Evolutionary conservation across 2,888 invertebrate species (phyloP), one percentile per base, ranked within the genome.

Genomic region (Protodeltote pygarga): DNA sequence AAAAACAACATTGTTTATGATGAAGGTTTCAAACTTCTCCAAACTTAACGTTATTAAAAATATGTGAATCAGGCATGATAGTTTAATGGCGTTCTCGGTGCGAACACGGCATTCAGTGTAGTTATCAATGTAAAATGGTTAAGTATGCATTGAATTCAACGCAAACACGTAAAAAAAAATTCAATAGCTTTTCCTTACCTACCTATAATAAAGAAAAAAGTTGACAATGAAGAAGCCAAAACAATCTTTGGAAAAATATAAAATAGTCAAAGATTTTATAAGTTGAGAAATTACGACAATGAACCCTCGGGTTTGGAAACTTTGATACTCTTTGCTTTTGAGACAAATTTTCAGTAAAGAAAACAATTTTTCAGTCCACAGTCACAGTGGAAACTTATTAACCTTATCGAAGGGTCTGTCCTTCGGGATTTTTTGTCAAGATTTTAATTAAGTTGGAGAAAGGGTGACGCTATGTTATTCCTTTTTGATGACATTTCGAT

Each of bases 401-500:
- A 60, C 66, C 60, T 51, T 50, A 63, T 60, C 52, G 60, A 58
- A 52, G 45, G 58, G 69, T 29, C 48, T 60, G 48, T 46, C 45
- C 23, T 40, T 48, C 20, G 35, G 32, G 42, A 34, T 65, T 68
- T 67, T 68, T 68, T 65, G 51, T 34, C 6, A 63, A 58, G 52
- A 77, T 84, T 87, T 87, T 88, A 89, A 91, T 89, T 89, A 84
- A 88, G 84, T 89, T 83, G 50, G 42, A 61, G 68, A 77, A 86
- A 84, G 87, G 87, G 86, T 85, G 77, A 75, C 72, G 75, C 76
- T 76, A 16, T 80, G 80, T 89, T 85, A 87, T 88, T 87, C 80
- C 84, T 85, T 87, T 88, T 89, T 87, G 85, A 90, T 87, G 88
- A 87, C 87, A 87, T 79, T 81, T 34, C 89, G 85, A 90, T 91